phyloP scores from a whole-genome alignment of 2,888 invertebrate genomes.

The Epiblema foenella region DNA sequence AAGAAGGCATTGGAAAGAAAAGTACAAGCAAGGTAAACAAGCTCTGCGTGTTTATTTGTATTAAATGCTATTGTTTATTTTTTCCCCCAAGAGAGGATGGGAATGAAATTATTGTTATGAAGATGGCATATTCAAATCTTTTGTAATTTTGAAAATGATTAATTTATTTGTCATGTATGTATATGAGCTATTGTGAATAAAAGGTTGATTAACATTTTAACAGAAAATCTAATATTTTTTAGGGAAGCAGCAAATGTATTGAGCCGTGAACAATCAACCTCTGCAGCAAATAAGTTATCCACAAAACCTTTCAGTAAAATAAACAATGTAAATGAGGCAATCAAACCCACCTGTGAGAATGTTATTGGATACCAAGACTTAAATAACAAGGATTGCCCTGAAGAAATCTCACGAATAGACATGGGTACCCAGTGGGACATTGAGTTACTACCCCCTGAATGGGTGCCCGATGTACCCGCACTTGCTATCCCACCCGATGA shows the following conservation, averaged over 20 bases:
- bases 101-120: too few species aligned
- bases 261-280: constrained; percentile 70
- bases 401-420: constrained; percentile 57
- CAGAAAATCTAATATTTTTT: constrained; percentile 45
- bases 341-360: constrained; percentile 46
- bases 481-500: constrained; percentile 65
- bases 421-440: constrained; percentile 76
- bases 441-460: constrained; percentile 64
- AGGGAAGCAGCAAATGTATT: constrained; percentile 77
- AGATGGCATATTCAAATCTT: too few species aligned
- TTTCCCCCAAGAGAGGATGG: too few species aligned
- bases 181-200: neutral
- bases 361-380: constrained; percentile 38
- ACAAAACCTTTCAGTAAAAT: constrained; percentile 47
- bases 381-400: constrained; percentile 48
- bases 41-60: neutral
- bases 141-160: too few species aligned
- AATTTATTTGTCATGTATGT: neutral
- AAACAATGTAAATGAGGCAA: constrained; percentile 7
- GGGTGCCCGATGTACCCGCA: constrained; percentile 65
- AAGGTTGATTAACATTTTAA: neutral
- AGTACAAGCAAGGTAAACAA: constrained; percentile 70
- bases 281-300: constrained; percentile 57
- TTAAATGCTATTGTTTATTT: too few species aligned
- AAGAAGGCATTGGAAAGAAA: constrained; percentile 74